Percentiles rank a stretch among this genome's conserved stretches.
Evolutionary conservation across 30 jellyfish, hydroid and myxozoan species (phyloP).

Genomic region (Chrysaora quinquecirrha): DNA sequence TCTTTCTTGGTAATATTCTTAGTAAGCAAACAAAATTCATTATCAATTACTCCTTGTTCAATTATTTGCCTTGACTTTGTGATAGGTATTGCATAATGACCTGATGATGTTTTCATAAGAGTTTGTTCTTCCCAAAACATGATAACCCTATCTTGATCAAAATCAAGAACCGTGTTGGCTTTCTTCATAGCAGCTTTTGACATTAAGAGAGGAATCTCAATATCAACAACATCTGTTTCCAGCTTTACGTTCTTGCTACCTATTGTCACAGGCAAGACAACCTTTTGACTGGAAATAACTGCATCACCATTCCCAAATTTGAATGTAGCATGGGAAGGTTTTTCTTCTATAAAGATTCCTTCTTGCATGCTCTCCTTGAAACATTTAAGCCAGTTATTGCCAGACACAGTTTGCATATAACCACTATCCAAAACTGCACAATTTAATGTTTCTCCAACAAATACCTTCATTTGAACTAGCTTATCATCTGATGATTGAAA

Average conservation of each 20-base stretch:
- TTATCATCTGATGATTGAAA: not conserved
- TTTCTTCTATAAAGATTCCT: not conserved
- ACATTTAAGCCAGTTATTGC: slow-evolving; percentile 17
- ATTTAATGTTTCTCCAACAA: slow-evolving; percentile 21
- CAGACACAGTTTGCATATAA: not conserved
- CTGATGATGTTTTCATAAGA: slow-evolving; percentile 31
- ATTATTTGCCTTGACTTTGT: slow-evolving; percentile 24
- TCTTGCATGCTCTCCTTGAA: slow-evolving; percentile 36
- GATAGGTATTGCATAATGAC: slow-evolving; percentile 43
- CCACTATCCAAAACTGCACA: slow-evolving; percentile 23
- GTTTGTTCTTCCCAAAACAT: slow-evolving; percentile 36
- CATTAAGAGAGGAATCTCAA: slow-evolving; percentile 45
- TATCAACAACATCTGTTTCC: slow-evolving; percentile 54
- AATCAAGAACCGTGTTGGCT: slow-evolving; percentile 35
- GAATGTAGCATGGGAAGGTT: slow-evolving; percentile 53
- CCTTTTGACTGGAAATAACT: slow-evolving; percentile 8
- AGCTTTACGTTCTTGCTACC: slow-evolving; percentile 18
- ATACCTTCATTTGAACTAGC: slow-evolving; percentile 3
- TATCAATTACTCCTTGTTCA: slow-evolving; percentile 27
- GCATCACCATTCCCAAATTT: slow-evolving; percentile 61
- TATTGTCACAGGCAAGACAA: slow-evolving; percentile 22
- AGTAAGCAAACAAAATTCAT: slow-evolving; percentile 10
- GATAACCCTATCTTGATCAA: slow-evolving; percentile 23
- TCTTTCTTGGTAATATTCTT: not conserved
- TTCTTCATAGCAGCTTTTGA: slow-evolving; percentile 54